Conservation (phyloP, 2,888 invertebrate species). For the Apodemia hepburni region DNA sequence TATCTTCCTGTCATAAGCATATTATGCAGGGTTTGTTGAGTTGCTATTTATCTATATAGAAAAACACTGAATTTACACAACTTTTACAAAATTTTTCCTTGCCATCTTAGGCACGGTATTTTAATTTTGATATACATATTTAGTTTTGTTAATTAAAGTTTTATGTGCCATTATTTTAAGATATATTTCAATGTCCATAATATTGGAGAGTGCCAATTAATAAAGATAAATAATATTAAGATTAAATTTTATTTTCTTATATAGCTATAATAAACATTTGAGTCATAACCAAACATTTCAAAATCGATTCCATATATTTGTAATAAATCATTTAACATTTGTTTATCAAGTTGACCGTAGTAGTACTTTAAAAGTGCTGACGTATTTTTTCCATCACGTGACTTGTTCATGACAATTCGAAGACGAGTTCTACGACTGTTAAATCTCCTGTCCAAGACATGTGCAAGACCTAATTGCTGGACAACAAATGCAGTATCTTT, state of each 20-base stretch:
- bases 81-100: too few species aligned
- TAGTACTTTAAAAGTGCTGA: constrained; percentile 68
- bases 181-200: too few species aligned
- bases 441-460: constrained; percentile 68
- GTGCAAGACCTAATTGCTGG: constrained; percentile 78
- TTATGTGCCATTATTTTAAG: too few species aligned
- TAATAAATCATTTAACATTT: constrained; percentile 79
- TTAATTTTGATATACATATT: too few species aligned
- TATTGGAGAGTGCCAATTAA: too few species aligned
- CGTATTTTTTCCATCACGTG: constrained; percentile 73
- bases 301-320: constrained; percentile 84
- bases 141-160: too few species aligned
- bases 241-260: constrained; percentile 57
- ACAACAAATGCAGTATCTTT: constrained; percentile 81
- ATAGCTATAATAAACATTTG: constrained; percentile 75
- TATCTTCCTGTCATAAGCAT: too few species aligned
- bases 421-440: constrained; percentile 70
- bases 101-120: too few species aligned
- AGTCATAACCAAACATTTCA: constrained; percentile 84
- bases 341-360: constrained; percentile 77
- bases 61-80: too few species aligned
- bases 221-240: constrained; percentile 1
- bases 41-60: too few species aligned
- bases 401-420: constrained; percentile 75
- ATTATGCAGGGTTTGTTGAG: too few species aligned